Evolutionary conservation across 2,888 invertebrate species (phyloP).

Genomic region (Gnatocerus cornutus): DNA sequence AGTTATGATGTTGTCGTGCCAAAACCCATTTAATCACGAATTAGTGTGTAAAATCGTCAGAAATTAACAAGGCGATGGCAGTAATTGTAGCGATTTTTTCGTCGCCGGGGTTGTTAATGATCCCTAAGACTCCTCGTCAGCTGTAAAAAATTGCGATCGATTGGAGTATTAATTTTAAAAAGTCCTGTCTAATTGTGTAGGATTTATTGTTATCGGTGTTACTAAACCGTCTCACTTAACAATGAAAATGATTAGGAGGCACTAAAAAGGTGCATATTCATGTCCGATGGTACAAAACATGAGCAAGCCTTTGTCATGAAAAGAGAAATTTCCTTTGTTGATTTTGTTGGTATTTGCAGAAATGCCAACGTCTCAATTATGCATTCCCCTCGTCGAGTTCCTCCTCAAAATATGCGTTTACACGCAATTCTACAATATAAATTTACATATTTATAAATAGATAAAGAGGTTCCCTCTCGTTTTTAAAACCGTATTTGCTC

Average conservation of each 20-base stretch:
- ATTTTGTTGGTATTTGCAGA: constrained; percentile 56
- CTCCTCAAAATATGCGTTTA: constrained; percentile 53
- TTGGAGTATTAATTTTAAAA: constrained; percentile 31
- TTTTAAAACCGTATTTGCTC: constrained; percentile 32
- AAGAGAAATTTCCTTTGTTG: constrained; percentile 56
- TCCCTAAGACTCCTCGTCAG: constrained; percentile 31
- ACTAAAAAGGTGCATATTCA: constrained; percentile 27
- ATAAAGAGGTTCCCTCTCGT: constrained; percentile 32
- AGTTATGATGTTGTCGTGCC: constrained; percentile 27
- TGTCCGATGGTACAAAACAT: not conserved
- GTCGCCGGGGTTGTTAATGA: constrained; percentile 30
- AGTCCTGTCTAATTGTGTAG: constrained; percentile 27
- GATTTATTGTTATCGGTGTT: constrained; percentile 21
- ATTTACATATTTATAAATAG: constrained; percentile 52
- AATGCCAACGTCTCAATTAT: constrained; percentile 59
- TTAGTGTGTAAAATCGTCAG: constrained; percentile 26
- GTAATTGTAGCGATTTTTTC: constrained; percentile 35
- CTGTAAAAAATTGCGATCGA: constrained; percentile 42
- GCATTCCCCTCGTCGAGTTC: constrained; percentile 53
- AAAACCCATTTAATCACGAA: constrained; percentile 34
- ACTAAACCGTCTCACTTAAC: constrained; percentile 41
- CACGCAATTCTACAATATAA: constrained; percentile 54
- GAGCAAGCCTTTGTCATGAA: constrained; percentile 33
- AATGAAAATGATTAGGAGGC: constrained; percentile 46
- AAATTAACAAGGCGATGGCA: constrained; percentile 31